Evolutionary conservation across 2,797 vertebrate species (phyloP).

Genomic region (Nyctalus aviator): DNA sequence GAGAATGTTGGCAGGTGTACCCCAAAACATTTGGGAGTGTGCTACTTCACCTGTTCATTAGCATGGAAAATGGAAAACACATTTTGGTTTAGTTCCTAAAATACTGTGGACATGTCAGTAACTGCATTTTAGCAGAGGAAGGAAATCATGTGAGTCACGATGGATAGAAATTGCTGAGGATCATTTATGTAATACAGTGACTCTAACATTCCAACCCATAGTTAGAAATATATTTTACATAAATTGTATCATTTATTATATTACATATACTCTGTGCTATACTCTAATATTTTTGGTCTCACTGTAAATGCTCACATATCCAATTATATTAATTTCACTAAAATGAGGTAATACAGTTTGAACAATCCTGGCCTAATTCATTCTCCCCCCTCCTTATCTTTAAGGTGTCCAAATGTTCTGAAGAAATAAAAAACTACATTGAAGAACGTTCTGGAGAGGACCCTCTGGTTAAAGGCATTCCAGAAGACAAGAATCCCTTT

Average conservation of each 20-base stretch:
- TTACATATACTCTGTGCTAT: not conserved
- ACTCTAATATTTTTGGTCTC: not conserved
- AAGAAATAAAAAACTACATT: conserved; percentile 97
- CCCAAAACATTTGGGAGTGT: not conserved
- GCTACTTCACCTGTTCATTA: not conserved
- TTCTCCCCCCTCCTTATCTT: not conserved
- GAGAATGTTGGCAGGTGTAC: not conserved
- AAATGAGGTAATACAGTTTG: not conserved
- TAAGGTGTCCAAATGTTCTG: conserved; percentile 97
- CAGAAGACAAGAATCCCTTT: conserved; percentile 98
- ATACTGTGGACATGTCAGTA: not conserved
- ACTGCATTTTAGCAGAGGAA: conserved; percentile 17
- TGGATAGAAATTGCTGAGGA: not conserved
- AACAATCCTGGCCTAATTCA: not conserved
- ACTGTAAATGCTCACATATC: not conserved
- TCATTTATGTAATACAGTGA: not conserved
- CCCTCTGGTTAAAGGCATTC: conserved; percentile 95
- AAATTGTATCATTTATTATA: not conserved
- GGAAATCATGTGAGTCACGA: not conserved
- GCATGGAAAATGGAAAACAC: not conserved
- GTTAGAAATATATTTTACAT: conserved; percentile 1
- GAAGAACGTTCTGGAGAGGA: conserved; percentile 94
- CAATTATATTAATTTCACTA: conserved; percentile 30
- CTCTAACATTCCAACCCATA: conserved; percentile 13
- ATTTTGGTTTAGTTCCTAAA: conserved; percentile 11